Evolutionary conservation across 2,888 invertebrate genomes (phyloP).

Genomic region (Troglohyphantes excavatus): DNA sequence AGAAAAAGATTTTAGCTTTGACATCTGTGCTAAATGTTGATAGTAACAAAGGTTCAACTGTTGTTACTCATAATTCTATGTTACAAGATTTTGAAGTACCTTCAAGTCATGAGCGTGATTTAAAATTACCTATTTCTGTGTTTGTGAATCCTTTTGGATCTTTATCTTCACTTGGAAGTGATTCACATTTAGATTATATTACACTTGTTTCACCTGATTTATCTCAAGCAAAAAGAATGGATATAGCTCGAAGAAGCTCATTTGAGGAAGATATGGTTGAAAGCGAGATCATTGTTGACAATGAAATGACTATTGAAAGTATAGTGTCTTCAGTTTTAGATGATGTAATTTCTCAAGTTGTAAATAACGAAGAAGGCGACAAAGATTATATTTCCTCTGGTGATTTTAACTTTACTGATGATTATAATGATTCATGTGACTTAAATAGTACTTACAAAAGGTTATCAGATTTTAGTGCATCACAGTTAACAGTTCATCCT

Average conservation of each 20-base stretch:
- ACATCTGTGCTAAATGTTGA: conserved; percentile 84
- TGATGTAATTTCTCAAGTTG: conserved; percentile 68
- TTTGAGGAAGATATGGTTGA: conserved; percentile 76
- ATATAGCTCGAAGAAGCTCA: conserved; percentile 68
- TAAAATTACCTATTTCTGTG: conserved; percentile 85
- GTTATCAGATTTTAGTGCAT: conserved; percentile 41
- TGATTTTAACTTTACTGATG: conserved; percentile 75
- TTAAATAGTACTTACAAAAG: conserved; percentile 55
- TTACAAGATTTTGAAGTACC: conserved; percentile 84
- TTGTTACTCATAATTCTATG: conserved; percentile 81
- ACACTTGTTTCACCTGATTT: conserved; percentile 79
- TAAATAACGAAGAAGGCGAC: conserved; percentile 33
- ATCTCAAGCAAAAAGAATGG: conserved; percentile 72
- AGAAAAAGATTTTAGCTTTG: conserved; percentile 85
- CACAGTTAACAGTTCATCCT: conserved; percentile 85
- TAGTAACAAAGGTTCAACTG: conserved; percentile 83
- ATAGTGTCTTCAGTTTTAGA: conserved; percentile 62
- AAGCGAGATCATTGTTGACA: neutral
- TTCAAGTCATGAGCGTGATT: conserved; percentile 83
- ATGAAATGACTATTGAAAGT: conserved; percentile 54
- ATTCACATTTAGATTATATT: conserved; percentile 80
- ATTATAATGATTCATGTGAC: conserved; percentile 79
- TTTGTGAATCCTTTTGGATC: conserved; percentile 87
- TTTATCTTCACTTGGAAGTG: conserved; percentile 81
- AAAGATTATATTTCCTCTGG: conserved; percentile 70